A percentile compares a stretch with the other conserved stretches of the same genome.
Evolutionary conservation across 2,797 vertebrate species (phyloP).

Genomic region (Enteromius argenteus): DNA sequence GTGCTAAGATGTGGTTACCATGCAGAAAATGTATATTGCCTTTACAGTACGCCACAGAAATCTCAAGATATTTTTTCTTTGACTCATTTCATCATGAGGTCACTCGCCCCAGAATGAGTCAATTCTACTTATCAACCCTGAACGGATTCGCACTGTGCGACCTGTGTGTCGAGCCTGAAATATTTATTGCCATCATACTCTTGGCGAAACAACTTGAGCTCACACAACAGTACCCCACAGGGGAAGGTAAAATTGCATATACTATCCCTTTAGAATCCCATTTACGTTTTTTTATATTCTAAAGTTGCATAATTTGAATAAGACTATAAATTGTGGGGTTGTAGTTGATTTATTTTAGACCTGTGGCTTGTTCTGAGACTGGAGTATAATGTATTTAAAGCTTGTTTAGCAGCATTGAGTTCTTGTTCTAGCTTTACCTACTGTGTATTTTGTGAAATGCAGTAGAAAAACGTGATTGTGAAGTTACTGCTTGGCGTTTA

Average conservation of each 20-base stretch:
- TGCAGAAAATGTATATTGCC: slow-evolving; percentile 33
- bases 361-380: background rate
- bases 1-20: slow-evolving; percentile 8
- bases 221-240: background rate
- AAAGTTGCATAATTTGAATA: background rate
- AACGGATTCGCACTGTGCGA: slow-evolving; percentile 26
- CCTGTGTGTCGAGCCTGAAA: slow-evolving; percentile 22
- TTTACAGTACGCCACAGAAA: slow-evolving; percentile 31
- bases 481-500: background rate
- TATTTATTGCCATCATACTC: slow-evolving; percentile 22
- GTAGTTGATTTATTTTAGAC: background rate
- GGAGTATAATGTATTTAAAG: background rate
- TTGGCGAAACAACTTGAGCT: slow-evolving; percentile 11
- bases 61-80: slow-evolving; percentile 39
- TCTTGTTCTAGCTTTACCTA: background rate
- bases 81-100: slow-evolving; percentile 41
- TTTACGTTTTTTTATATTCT: background rate
- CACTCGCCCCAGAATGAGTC: slow-evolving; percentile 29
- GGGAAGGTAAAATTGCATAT: background rate
- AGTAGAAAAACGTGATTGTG: background rate
- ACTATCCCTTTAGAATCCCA: background rate
- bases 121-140: slow-evolving; percentile 36
- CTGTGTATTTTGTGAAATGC: background rate
- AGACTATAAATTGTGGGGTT: background rate
- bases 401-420: background rate